phyloP scores from a whole-genome alignment of 2,888 invertebrate genomes.

The Melikaiella ostensackeni region DNA sequence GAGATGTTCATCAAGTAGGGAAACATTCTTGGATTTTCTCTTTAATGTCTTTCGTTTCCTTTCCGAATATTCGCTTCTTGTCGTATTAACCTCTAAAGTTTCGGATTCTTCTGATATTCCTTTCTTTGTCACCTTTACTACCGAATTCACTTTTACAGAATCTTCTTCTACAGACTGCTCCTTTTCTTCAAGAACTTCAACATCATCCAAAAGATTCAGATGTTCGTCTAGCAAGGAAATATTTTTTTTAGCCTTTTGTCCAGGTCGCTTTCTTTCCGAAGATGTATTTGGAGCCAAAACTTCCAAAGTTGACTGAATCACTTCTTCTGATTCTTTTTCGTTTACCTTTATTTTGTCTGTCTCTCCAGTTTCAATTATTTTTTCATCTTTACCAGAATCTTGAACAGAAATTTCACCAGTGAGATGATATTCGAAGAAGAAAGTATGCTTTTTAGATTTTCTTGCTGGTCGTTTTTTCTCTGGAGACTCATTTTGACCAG shows the following conservation, averaged over 20 bases:
- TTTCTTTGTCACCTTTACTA: background rate
- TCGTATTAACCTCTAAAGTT: background rate
- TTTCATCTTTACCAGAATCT: background rate
- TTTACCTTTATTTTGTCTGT: background rate
- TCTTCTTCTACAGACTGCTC: conserved; percentile 4
- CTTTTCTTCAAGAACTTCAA: conserved; percentile 28
- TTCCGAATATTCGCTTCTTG: conserved; percentile 18
- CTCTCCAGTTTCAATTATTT: background rate
- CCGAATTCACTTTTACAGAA: background rate
- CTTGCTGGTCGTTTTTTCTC: conserved; percentile 30
- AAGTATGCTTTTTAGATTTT: conserved; percentile 54
- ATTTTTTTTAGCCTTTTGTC: conserved; percentile 51
- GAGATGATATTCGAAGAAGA: conserved; percentile 54
- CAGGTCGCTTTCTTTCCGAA: conserved; percentile 43
- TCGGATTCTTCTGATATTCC: conserved; percentile 9
- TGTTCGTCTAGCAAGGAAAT: conserved; percentile 56
- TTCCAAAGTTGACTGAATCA: background rate
- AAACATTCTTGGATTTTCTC: conserved; percentile 52
- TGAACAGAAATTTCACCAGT: conserved; percentile 39
- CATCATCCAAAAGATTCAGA: conserved; percentile 53
- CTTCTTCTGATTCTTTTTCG: conserved; percentile 9
- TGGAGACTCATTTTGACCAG: background rate
- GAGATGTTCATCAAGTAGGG: conserved; percentile 56
- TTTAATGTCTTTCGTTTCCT: conserved; percentile 36
- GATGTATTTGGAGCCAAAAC: conserved; percentile 24